Base-by-base conservation (phyloP, 2,888 invertebrate genomes). In the Chymomyza caudatula region DNA sequence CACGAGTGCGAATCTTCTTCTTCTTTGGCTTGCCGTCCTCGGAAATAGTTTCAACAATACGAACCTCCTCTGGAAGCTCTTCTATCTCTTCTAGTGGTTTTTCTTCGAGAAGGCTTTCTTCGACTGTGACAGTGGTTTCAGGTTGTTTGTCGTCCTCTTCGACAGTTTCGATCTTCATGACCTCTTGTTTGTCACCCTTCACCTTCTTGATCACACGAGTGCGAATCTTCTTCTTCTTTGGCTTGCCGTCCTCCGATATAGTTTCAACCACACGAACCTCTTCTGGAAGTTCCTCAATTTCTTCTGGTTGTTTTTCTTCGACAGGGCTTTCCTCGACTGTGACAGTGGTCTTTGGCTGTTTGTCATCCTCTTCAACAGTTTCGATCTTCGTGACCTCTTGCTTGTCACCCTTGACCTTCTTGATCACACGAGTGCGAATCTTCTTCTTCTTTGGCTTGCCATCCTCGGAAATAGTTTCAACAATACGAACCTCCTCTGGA, bases 171-270 rank as follows among this genome's bases (percentile, higher is more conserved):
- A 64, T 64, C 42, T 64, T 64, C 2, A 59, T 64, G 17, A 64
- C 54, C 43, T 64, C 64, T 37, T 64, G 64, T 13, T 63, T 63
- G 17, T 69, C 71, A 15, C 71, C 71, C 69, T 69, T 71, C 22
- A 71, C 62, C 69, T 71, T 71, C 54, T 71, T 71, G 51, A 71
- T 69, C 0, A 71, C 64, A 3, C 71, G 71, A 22, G 69, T 69
- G 37, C 66, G 66, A n/a, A 69, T 69, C 63, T 69, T 69, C 55
- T 63, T 69, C 54, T 69, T 69, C 53, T 66, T 69, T 1, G 67
- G 69, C 15, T 67, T 63, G 42, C 69, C 67, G 11, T 69, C 69
- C 59, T 69, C 69, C 2, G 60, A 19, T 0, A 69, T 42, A 1
- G 63, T 67, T 55, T 69, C 67, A 8, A 69, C 55, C 0, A 69